Percentiles rank a stretch among this genome's conserved stretches.
phyloP scores from a whole-genome alignment of 2,888 invertebrate genomes.

The Microplitis manilae region DNA sequence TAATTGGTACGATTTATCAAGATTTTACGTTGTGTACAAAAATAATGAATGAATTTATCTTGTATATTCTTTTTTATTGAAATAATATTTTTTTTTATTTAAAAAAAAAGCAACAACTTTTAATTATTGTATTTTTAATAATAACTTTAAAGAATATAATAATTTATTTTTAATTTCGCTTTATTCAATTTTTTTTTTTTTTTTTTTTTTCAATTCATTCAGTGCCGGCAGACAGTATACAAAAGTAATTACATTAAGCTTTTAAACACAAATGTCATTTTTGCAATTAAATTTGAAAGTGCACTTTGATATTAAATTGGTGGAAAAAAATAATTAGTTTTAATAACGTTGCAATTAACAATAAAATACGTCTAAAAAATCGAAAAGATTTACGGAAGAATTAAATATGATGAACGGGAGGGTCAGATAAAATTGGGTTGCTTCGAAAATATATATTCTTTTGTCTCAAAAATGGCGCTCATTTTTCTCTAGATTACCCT shows the following conservation, averaged over 20 bases:
- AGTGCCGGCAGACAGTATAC: neutral
- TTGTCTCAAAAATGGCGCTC: too few species aligned
- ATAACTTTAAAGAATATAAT: too few species aligned
- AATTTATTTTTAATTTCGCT: too few species aligned
- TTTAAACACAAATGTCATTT: neutral
- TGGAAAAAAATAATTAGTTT: neutral
- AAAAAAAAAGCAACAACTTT: too few species aligned
- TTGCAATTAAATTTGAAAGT: neutral
- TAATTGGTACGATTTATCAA: neutral
- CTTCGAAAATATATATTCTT: too few species aligned
- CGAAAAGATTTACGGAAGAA: neutral
- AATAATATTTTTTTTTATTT: too few species aligned
- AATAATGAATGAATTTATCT: neutral
- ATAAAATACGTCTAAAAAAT: neutral
- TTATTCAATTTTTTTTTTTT: neutral
- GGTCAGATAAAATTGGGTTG: too few species aligned
- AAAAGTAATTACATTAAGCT: neutral
- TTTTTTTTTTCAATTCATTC: neutral
- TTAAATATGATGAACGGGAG: too few species aligned
- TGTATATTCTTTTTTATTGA: neutral
- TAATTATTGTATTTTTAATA: too few species aligned
- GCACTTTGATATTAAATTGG: neutral
- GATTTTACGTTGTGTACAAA: neutral
- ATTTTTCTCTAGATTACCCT: too few species aligned
- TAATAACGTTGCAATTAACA: neutral